Evolutionary conservation across 2,888 invertebrate genomes (phyloP).

Genomic region (Meiosimyza platycephala): DNA sequence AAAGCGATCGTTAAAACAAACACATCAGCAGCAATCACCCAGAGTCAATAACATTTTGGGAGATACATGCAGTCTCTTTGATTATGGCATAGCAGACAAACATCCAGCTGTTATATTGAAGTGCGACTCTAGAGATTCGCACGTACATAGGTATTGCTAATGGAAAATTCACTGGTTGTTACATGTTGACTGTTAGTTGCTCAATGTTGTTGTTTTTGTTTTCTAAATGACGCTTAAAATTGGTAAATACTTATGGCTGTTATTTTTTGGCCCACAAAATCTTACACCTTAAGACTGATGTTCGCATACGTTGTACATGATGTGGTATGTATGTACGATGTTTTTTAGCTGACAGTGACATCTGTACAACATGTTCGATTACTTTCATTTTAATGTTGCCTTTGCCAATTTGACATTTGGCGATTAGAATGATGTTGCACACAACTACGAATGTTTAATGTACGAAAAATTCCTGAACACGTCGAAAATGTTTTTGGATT

Average conservation of each 20-base stretch:
- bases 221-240: background rate
- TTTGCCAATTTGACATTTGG: conserved; percentile 3
- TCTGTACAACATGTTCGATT: conserved; percentile 21
- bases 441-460: background rate
- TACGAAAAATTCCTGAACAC: background rate
- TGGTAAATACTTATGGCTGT: background rate
- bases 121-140: conserved; percentile 6
- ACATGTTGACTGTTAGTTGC: background rate
- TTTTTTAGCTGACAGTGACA: conserved; percentile 28
- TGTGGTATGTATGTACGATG: background rate
- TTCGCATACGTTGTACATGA: conserved; percentile 14
- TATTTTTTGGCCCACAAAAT: background rate
- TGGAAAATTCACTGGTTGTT: background rate
- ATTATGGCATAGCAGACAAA: background rate
- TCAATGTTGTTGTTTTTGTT: too few relatives aligned
- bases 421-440: background rate
- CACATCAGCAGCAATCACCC: background rate
- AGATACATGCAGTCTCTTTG: too few relatives aligned
- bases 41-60: background rate
- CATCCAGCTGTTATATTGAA: conserved; percentile 15
- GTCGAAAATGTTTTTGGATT: too few relatives aligned
- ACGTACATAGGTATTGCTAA: background rate
- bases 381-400: background rate
- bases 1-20: background rate
- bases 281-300: conserved; percentile 22